These are phyloP conservation scores for Fulmarus glacialis DNA, from an alignment of 2,113 vertebrate genomes.

Conservation along the genomic window DNA sequence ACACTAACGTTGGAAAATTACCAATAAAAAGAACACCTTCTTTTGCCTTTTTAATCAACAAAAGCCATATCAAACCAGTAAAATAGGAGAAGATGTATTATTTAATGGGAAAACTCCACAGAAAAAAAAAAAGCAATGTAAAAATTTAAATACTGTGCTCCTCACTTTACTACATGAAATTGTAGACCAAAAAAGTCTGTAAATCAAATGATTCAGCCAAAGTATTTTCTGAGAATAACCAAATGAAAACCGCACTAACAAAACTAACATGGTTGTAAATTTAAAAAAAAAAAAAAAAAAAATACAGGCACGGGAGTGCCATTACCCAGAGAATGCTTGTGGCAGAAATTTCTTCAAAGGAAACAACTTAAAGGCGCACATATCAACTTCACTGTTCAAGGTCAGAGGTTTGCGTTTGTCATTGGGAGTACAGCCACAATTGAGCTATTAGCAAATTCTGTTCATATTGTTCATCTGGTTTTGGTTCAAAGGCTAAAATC, in stretches of 20 bases:
- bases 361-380: background rate
- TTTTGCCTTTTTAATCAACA: background rate
- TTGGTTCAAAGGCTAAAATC: constrained; percentile 41
- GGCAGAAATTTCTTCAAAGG: background rate
- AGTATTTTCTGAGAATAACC: background rate
- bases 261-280: background rate
- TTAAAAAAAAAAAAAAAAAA: background rate
- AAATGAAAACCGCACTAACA: background rate
- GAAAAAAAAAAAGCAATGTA: background rate
- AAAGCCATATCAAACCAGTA: background rate
- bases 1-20: background rate
- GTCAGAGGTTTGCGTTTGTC: background rate
- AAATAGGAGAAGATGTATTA: no score
- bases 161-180: background rate
- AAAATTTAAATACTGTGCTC: background rate
- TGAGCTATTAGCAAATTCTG: background rate
- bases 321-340: background rate
- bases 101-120: background rate
- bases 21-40: background rate
- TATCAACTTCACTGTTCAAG: background rate
- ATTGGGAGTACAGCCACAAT: background rate
- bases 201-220: background rate
- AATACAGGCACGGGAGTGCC: background rate
- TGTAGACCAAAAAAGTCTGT: background rate
- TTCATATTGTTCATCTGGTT: background rate